Evolutionary conservation across 2,888 invertebrate genomes (phyloP).

Genomic region (Spicauda simplicius): DNA sequence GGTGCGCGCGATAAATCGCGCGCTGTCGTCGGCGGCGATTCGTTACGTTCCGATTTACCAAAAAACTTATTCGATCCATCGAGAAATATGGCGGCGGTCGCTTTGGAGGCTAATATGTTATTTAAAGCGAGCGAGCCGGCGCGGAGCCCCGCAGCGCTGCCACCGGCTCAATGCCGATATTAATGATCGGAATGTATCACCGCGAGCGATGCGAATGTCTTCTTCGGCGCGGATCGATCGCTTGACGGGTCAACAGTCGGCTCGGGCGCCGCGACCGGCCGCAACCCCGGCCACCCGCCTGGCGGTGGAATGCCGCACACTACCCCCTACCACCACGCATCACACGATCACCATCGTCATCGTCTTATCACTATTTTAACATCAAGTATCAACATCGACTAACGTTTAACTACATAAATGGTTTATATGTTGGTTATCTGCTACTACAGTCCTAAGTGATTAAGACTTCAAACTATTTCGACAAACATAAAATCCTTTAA

Average conservation of each 20-base stretch:
- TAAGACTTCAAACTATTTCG: too few species aligned
- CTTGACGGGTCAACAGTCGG: constrained; percentile 45
- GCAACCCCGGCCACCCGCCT: constrained; percentile 1
- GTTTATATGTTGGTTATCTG: too few species aligned
- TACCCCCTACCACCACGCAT: background rate
- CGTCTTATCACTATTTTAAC: background rate
- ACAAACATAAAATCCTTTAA: too few species aligned
- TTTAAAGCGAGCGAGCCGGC: constrained; percentile 63
- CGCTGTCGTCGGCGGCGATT: constrained; percentile 75
- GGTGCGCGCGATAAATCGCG: constrained; percentile 77
- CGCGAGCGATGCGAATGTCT: constrained; percentile 66
- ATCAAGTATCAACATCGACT: too few species aligned
- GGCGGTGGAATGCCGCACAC: background rate
- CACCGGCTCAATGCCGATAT: constrained; percentile 75
- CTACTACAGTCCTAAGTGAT: too few species aligned
- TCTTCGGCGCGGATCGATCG: constrained; percentile 53
- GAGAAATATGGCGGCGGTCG: constrained; percentile 75
- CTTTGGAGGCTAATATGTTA: constrained; percentile 79
- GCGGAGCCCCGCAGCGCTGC: constrained; percentile 73
- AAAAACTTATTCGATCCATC: constrained; percentile 64
- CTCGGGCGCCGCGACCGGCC: constrained; percentile 7
- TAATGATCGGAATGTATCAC: constrained; percentile 74
- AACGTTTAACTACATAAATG: too few species aligned
- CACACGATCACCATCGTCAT: background rate
- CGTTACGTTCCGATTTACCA: constrained; percentile 76